Evolutionary conservation across 2,113 vertebrate species (phyloP).

Genomic region (Cynoglossus semilaevis): DNA sequence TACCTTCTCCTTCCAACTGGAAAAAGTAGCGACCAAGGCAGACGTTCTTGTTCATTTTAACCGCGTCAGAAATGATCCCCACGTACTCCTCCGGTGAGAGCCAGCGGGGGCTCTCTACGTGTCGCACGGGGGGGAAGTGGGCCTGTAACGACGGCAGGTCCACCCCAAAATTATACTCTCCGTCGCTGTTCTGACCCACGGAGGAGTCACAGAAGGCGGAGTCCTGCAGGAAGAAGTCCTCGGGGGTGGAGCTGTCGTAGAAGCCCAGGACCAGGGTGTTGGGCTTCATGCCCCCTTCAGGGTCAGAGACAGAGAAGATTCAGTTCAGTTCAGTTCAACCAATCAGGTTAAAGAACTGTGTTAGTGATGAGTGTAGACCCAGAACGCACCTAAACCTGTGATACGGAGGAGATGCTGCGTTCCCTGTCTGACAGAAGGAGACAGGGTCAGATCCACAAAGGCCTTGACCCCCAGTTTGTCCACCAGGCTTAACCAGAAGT

Average conservation of each 20-base stretch:
- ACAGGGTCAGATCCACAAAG: constrained; percentile 87
- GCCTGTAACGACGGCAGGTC: constrained; percentile 83
- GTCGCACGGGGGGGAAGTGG: constrained; percentile 83
- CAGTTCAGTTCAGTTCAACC: not conserved
- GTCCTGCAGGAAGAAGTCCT: constrained; percentile 88
- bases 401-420: constrained; percentile 88
- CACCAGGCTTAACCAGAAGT: constrained; percentile 87
- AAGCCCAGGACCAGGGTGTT: constrained; percentile 88
- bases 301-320: not conserved
- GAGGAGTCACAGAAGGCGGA: constrained; percentile 75
- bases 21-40: constrained; percentile 84
- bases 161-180: constrained; percentile 80
- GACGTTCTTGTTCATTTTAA: constrained; percentile 92
- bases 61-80: constrained; percentile 83
- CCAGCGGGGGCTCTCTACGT: constrained; percentile 76
- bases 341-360: not conserved
- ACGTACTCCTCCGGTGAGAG: constrained; percentile 84
- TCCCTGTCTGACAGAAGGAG: constrained; percentile 82
- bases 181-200: constrained; percentile 44
- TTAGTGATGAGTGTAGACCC: not conserved
- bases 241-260: constrained; percentile 83
- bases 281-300: constrained; percentile 90
- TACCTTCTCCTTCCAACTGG: constrained; percentile 69
- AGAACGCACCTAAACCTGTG: constrained; percentile 81
- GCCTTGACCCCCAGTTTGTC: constrained; percentile 89